Percentiles rank a stretch among this genome's conserved stretches.
Conservation (phyloP, 2,113 vertebrate species). For the Stegastes partitus region DNA sequence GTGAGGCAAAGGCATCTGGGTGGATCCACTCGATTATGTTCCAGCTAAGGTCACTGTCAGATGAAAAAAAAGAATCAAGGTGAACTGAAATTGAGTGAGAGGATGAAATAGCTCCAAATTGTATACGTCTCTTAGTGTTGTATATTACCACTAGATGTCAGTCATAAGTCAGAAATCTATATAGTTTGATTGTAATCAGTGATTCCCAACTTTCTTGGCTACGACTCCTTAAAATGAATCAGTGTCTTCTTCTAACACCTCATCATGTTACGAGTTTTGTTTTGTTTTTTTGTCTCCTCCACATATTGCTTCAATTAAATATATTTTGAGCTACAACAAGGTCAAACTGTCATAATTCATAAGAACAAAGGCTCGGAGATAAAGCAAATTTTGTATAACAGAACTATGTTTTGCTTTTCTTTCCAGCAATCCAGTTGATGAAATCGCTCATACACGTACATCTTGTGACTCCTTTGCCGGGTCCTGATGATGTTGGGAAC, state of each 20-base stretch:
- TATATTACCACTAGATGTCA: conserved; percentile 73
- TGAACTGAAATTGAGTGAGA: conserved; percentile 8
- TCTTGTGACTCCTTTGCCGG: neutral
- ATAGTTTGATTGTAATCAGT: neutral
- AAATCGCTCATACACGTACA: conserved; percentile 6
- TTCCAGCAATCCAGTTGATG: neutral
- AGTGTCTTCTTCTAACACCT: neutral
- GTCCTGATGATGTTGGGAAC: neutral
- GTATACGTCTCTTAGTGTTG: neutral
- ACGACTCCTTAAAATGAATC: neutral
- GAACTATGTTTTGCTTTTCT: neutral
- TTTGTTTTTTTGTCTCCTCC: neutral
- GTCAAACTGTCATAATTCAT: neutral
- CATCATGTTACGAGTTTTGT: neutral
- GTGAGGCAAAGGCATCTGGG: conserved; percentile 89
- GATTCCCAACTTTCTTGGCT: neutral
- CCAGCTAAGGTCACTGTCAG: conserved; percentile 93
- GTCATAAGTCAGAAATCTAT: conserved; percentile 21
- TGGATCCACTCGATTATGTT: conserved; percentile 92
- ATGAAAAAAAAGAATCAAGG: conserved; percentile 4
- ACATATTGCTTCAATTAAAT: neutral
- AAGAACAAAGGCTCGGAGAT: neutral
- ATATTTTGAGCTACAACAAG: neutral
- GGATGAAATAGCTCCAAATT: neutral
- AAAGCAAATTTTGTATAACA: neutral